Evolutionary conservation across 23 tunicate species (phyloP), one percentile per base, ranked within the genome.

Genomic region (Halocynthia aurantium): DNA sequence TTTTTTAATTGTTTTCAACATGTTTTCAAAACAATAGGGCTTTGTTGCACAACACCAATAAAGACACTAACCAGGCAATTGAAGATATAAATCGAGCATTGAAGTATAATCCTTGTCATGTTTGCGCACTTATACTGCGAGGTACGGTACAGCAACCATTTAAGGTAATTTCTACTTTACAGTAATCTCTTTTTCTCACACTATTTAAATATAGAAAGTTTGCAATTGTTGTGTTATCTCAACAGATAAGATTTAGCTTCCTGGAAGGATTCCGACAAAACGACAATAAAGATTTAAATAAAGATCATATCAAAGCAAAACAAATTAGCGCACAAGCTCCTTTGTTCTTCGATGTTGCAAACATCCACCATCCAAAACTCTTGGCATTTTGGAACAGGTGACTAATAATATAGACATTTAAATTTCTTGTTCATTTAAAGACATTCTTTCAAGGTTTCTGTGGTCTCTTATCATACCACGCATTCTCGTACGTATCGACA

Each of bases 381-480:
- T 74, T 92, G 51, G 60, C 71, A 17, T 85, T 92, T 52, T 92
- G 98, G 98, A 86, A 86, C 85, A 82, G 92, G 92, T 89, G 5
- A 58, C 18, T 79, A 40, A 8, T 17, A 44, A 44, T 10, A 18
- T 2, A 8, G 13, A 10, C 6, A 8, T 19, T 18, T 8, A 15
- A 15, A 44, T 19, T 15, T 15, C 22, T 4, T 2, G 22, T 19
- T n/a, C 22, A 67, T 19, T 12, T 67, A n/a, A n/a, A 67, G 13
- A 31, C 44, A 31, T 31, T 58, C 76, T 70, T 78, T 81, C 55
- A 7, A 89, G 96, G 71, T 92, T 92, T 79, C 82, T 92, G 20
- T 88, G 98, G 83, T 84, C 86, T 6, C 75, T 92, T 7, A 92
- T 78, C 75, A 85, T 92, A 1, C 98, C 98, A 6, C 67, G 98